A percentile compares a stretch with the other conserved stretches of the same genome.
These are phyloP conservation scores for Dromococcyx pavoninus DNA, from an alignment of 2,797 vertebrate species.

Conservation along the genomic window DNA sequence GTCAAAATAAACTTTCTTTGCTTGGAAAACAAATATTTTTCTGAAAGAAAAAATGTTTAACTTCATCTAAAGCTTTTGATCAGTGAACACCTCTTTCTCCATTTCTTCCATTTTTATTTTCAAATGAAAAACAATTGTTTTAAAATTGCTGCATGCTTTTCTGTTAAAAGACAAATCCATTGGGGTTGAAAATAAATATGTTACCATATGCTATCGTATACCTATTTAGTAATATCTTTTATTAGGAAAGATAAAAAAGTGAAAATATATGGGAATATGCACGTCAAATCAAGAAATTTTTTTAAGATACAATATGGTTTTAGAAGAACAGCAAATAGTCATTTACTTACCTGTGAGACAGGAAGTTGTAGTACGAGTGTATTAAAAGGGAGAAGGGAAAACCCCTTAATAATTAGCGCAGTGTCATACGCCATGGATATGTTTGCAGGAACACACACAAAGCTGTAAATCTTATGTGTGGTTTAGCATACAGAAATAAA, in stretches of 20 bases:
- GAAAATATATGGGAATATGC: not conserved
- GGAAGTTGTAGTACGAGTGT: not conserved
- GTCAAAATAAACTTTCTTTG: not conserved
- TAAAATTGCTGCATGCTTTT: not conserved
- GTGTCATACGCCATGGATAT: not conserved
- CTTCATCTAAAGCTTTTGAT: not conserved
- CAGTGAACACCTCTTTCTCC: not conserved
- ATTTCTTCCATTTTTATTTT: not conserved
- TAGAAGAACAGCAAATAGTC: not conserved
- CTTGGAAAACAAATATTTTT: not conserved
- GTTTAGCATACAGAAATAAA: not conserved
- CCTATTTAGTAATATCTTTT: not conserved
- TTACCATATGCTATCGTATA: not conserved
- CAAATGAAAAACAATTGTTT: not conserved
- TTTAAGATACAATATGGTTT: not conserved
- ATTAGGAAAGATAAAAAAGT: not conserved
- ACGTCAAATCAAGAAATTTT: not conserved
- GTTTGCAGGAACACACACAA: not conserved
- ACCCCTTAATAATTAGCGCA: not conserved
- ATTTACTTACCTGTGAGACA: not conserved
- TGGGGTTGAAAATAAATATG: not conserved
- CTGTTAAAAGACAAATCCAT: not conserved
- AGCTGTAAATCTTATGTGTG: not conserved
- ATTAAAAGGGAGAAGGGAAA: not conserved
- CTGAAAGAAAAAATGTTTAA: not conserved